Conservation (phyloP, 1,140 invertebrate species). For the Arctopsyche grandis region DNA sequence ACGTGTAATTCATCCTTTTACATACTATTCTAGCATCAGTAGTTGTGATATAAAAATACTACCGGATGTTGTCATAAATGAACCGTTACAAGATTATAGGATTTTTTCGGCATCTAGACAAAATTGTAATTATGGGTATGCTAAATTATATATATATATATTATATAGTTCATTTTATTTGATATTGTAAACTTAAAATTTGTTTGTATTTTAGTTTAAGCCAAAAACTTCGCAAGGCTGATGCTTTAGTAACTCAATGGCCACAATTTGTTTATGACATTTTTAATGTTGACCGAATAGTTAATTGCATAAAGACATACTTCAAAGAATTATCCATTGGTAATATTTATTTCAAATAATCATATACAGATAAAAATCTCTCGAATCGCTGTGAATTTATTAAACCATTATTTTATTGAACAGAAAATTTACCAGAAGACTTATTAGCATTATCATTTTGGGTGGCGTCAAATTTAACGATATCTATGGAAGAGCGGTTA, state of each 20-base stretch:
- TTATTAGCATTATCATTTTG: slow-evolving; percentile 80
- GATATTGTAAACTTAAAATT: not conserved
- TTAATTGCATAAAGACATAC: slow-evolving; percentile 57
- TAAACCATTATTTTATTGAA: not conserved
- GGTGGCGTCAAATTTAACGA: slow-evolving; percentile 78
- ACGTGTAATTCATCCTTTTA: not conserved
- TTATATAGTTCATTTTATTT: too few relatives aligned
- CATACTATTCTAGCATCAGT: slow-evolving; percentile 41
- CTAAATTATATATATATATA: not conserved
- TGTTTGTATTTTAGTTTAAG: slow-evolving; percentile 53
- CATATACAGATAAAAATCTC: not conserved
- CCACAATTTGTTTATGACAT: slow-evolving; percentile 75
- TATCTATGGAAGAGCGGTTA: slow-evolving; percentile 71
- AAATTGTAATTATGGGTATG: slow-evolving; percentile 11
- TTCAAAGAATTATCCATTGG: slow-evolving; percentile 48
- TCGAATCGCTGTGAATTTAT: too few relatives aligned
- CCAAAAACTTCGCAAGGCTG: slow-evolving; percentile 58
- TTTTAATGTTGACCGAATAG: slow-evolving; percentile 70
- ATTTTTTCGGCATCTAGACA: slow-evolving; percentile 35
- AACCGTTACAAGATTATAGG: slow-evolving; percentile 43
- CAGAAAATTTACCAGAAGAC: slow-evolving; percentile 69
- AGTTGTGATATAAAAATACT: slow-evolving; percentile 47
- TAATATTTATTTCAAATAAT: slow-evolving; percentile 21
- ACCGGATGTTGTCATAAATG: slow-evolving; percentile 39
- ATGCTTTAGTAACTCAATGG: slow-evolving; percentile 67